Evolutionary conservation across 2,113 vertebrate species (phyloP), one percentile per base, ranked within the genome.

Genomic region (Gobius niger): DNA sequence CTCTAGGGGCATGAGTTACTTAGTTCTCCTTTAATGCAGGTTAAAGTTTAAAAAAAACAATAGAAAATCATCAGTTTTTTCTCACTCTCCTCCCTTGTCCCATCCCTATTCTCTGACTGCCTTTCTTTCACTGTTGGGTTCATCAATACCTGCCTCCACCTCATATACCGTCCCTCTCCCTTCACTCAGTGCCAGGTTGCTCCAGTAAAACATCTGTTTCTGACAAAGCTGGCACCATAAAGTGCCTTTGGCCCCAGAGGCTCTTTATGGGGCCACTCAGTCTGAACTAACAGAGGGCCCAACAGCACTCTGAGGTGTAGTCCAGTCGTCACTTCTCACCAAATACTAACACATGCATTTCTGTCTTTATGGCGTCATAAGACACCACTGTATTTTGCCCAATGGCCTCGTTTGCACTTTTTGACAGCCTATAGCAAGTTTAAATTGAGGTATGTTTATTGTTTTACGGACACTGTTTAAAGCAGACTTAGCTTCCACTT

Each of bases 141-240:
- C 65, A 69, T 72, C 75, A 77, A 56, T 50, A 67, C 72, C 60
- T 51, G 44, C 34, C 61, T 53, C 68, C 24, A 52, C 72, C 34
- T 16, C 44, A 15, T 24, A 13, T 24, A 11, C 9, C 11, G 57
- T 42, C n/a, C 46, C 7, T 34, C 64, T 53, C 16, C 41, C 42
- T 47, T 51, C 62, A 63, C 62, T 3, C 68, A 24, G 68, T 54
- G 65, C 67, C 67, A 7, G 56, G 52, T 44, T 47, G 60, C 65
- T 76, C 69, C 73, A 68, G 75, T 81, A 70, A 85, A 81, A 82
- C 85, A 88, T 86, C 82, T 87, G 85, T 84, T 83, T 79, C 65
- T 67, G 47, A 70, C 63, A 52, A 44, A 44, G 73, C 65, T 65
- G 62, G 64, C 72, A n/a, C 56, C 70, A 19, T 81, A 75, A 80